phyloP scores from a whole-genome alignment of 2,113 vertebrate genomes.

The Diphyllodes magnificus region DNA sequence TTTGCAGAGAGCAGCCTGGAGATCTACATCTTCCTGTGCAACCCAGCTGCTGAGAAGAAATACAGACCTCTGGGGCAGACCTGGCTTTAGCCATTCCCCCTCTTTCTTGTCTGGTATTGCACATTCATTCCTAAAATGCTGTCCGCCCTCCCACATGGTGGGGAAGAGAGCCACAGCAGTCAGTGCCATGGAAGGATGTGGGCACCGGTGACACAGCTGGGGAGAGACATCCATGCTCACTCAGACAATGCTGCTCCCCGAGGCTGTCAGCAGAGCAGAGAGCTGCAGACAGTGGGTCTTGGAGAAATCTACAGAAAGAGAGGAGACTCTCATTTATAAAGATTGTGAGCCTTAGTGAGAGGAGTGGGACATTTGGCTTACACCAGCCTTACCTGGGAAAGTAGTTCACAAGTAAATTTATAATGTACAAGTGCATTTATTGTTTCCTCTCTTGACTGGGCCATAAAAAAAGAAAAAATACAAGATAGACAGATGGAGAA shows the following conservation, averaged over 20 bases:
- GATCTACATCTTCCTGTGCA: background rate
- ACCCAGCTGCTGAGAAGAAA: background rate
- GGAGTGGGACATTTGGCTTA: background rate
- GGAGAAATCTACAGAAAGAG: background rate
- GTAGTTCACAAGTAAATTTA: background rate
- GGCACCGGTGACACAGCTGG: background rate
- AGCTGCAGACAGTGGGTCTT: background rate
- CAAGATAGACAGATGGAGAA: background rate
- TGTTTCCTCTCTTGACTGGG: background rate
- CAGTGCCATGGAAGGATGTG: background rate
- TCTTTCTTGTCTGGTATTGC: background rate
- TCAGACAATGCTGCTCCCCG: fast-evolving
- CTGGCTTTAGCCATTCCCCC: background rate
- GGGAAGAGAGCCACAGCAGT: background rate
- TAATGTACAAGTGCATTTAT: background rate
- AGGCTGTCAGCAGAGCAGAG: background rate
- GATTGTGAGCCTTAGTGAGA: background rate
- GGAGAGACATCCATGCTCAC: background rate
- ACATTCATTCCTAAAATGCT: background rate
- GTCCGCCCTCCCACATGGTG: fast-evolving
- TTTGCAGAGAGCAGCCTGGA: background rate
- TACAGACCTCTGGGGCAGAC: background rate
- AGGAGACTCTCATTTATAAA: background rate
- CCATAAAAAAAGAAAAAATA: background rate
- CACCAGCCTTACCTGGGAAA: background rate